phyloP scores from a whole-genome alignment of 2,797 vertebrate species.

The Mormyrops attenuatus region DNA sequence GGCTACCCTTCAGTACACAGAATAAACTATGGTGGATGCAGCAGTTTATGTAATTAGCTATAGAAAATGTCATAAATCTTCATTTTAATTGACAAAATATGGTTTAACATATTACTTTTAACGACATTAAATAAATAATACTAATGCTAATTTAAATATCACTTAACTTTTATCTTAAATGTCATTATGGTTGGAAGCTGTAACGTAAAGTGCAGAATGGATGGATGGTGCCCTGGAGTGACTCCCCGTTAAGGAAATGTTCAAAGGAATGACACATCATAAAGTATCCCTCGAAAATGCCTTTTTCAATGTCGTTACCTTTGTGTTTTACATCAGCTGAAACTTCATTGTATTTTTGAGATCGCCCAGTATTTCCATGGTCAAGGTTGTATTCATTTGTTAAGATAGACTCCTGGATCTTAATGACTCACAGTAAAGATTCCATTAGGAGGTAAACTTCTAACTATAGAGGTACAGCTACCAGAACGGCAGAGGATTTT shows the following conservation, averaged over 20 bases:
- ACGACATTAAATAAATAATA: neutral
- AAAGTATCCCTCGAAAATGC: neutral
- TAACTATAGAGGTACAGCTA: neutral
- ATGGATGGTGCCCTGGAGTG: neutral
- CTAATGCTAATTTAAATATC: neutral
- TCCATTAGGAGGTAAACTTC: neutral
- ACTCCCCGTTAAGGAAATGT: neutral
- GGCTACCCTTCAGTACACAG: neutral
- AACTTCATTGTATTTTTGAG: neutral
- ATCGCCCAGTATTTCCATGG: neutral
- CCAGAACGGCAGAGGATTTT: neutral
- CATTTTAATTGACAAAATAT: neutral
- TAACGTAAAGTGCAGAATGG: neutral
- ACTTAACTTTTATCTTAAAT: constrained; percentile 3
- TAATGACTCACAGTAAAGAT: neutral
- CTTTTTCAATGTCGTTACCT: neutral
- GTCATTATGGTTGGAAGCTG: neutral
- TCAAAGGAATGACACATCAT: neutral
- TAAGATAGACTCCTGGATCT: neutral
- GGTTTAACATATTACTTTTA: neutral
- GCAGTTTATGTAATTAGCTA: neutral
- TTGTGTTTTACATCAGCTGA: neutral
- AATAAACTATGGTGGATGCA: neutral
- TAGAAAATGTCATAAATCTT: neutral
- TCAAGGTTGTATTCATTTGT: neutral